These are phyloP conservation scores for Borostomias antarcticus DNA, from an alignment of 2,797 vertebrate species.

Conservation along the genomic window DNA sequence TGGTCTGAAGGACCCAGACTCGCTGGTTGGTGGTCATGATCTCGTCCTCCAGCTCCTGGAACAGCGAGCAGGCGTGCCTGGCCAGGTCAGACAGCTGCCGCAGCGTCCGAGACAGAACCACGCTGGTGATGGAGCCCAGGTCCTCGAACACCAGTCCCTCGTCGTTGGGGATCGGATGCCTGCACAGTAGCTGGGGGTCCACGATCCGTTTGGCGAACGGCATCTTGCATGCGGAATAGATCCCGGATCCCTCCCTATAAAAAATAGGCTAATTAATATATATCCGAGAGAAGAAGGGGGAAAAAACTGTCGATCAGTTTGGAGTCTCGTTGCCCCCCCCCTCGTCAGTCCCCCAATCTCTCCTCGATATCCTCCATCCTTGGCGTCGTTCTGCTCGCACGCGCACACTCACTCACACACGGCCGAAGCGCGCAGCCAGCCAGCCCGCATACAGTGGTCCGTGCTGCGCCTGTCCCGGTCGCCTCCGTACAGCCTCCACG, in stretches of 20 bases:
- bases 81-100: constrained; percentile 97
- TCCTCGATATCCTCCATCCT: constrained; percentile 80
- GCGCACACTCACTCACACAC: constrained; percentile 64
- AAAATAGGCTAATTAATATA: constrained; percentile 56
- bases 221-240: constrained; percentile 79
- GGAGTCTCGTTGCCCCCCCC: constrained; percentile 48
- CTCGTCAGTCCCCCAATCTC: constrained; percentile 80
- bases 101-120: constrained; percentile 91
- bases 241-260: constrained; percentile 65
- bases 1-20: constrained; percentile 90
- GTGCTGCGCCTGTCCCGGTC: constrained; percentile 69
- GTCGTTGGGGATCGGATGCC: constrained; percentile 80
- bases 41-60: constrained; percentile 96
- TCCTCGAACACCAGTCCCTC: constrained; percentile 88
- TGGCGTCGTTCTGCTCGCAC: constrained; percentile 70
- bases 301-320: constrained; percentile 61
- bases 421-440: constrained; percentile 36
- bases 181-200: constrained; percentile 94
- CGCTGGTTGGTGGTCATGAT: constrained; percentile 89
- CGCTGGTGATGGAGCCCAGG: constrained; percentile 91
- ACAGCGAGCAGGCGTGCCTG: constrained; percentile 93
- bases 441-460: constrained; percentile 70
- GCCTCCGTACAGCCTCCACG: constrained; percentile 39
- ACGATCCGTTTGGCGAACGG: constrained; percentile 96
- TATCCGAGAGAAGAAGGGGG: constrained; percentile 74